Evolutionary conservation across 2,888 invertebrate species (phyloP).

Genomic region (Parapristionchus giblindavisi): DNA sequence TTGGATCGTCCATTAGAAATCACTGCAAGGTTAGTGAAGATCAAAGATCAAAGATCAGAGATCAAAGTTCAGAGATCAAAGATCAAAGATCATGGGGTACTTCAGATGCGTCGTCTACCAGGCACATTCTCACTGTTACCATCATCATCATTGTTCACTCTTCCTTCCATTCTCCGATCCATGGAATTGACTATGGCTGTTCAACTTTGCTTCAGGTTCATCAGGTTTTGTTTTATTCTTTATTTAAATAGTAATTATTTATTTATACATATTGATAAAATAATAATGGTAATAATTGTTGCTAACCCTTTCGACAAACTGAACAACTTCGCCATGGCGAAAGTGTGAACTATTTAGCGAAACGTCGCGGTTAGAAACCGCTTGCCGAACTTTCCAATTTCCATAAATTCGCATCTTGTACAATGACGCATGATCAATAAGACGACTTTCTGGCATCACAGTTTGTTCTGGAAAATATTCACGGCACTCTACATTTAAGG

Average conservation of each 20-base stretch:
- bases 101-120: slow-evolving; percentile 11
- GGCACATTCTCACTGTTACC: not conserved
- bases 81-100: not conserved
- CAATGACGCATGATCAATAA: no score
- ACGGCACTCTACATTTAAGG: not conserved
- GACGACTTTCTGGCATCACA: not conserved
- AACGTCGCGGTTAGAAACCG: no score
- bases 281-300: no score
- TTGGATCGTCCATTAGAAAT: slow-evolving; percentile 12
- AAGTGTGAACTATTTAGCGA: no score
- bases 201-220: slow-evolving; percentile 15
- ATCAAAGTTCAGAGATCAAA: not conserved
- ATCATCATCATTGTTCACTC: not conserved
- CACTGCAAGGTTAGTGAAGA: not conserved
- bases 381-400: not conserved
- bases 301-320: no score
- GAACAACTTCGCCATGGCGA: no score
- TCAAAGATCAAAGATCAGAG: not conserved
- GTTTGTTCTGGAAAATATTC: not conserved
- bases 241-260: no score
- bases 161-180: slow-evolving; percentile 5
- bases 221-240: no score
- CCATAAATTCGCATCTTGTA: not conserved
- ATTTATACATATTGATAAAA: no score
- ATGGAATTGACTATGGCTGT: slow-evolving; percentile 22